Base-by-base conservation (phyloP, 2,797 vertebrate genomes). In the Aphelocoma californica region DNA sequence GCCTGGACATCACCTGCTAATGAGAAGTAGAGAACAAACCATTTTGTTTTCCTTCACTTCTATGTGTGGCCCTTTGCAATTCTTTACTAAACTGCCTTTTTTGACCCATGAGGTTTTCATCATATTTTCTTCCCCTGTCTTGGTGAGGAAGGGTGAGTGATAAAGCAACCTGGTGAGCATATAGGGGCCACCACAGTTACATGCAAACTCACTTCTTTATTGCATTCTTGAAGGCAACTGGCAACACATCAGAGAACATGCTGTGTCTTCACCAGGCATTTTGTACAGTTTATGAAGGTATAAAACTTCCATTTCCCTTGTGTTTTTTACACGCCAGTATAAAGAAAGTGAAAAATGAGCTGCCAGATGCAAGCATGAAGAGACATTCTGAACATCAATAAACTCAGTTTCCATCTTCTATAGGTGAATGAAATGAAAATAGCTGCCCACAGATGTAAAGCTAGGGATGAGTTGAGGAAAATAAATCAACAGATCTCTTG, bases 1-100 rank as follows among this genome's bases (percentile, higher is more conserved):
- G 4, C 1, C 21, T 62, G n/a, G 28, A 28, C 9, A 53, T 69
- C 6, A 6, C 8, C 16, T 48, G 17, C 3, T 54, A 29, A 62
- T 17, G 20, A 18, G 12, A 79, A 62, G 12, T 7, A 71, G 24
- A 66, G 26, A 84, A 66, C 24, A 62, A 61, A 62, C 24, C 5
- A 42, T 74, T 66, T 34, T 65, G 3, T 31, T 90, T 75, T 61
- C 11, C 3, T 81, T 79, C 79, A 1, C 1, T 67, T 78, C 29
- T 18, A 7, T 29, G 13, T 2, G 1, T 2, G 0, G 8, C 4
- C 16, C 12, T 73, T 69, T 36, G 3, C 2, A 65, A 70, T 73
- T 84, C 44, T 65, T 53, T 66, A 32, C 12, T 65, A 34, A 80
- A 73, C 20, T 25, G 9, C 2, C 3, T 82, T 64, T 42, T 47